These are phyloP conservation scores for Tenualosa thibaudeaui DNA, from an alignment of 2,797 vertebrate genomes.

Conservation along the genomic window DNA sequence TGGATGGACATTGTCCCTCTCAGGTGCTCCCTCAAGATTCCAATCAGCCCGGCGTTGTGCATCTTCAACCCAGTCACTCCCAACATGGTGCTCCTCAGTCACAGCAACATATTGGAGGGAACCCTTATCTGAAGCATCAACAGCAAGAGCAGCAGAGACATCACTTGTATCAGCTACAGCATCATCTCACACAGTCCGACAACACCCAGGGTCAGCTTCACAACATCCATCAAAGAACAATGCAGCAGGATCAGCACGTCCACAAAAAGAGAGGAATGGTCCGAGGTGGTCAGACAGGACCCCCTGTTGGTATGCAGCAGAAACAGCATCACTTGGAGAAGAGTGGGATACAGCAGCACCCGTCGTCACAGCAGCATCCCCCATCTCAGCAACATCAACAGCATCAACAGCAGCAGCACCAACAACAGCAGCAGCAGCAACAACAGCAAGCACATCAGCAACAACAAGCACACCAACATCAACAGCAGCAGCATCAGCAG, in stretches of 20 bases:
- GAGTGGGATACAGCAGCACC: conserved; percentile 72
- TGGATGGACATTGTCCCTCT: conserved; percentile 83
- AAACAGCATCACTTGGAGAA: conserved; percentile 89
- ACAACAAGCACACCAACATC: conserved; percentile 65
- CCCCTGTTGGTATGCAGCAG: conserved; percentile 86
- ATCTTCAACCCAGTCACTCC: conserved; percentile 79
- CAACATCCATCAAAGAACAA: conserved; percentile 84
- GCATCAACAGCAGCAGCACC: conserved; percentile 66
- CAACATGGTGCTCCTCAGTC: conserved; percentile 81
- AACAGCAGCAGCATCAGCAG: conserved; percentile 72
- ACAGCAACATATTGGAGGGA: conserved; percentile 82
- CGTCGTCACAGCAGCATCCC: conserved; percentile 55
- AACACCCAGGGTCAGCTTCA: conserved; percentile 78
- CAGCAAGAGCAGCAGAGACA: conserved; percentile 87
- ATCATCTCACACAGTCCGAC: conserved; percentile 86
- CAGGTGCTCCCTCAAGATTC: conserved; percentile 83
- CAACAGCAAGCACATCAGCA: conserved; percentile 79
- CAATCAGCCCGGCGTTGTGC: conserved; percentile 78
- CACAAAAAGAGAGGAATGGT: conserved; percentile 92
- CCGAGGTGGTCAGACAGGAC: conserved; percentile 78
- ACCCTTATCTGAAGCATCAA: conserved; percentile 86
- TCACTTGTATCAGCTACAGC: conserved; percentile 92
- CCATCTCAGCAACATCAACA: conserved; percentile 71
- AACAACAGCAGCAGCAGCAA: conserved; percentile 81
- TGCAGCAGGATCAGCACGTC: conserved; percentile 89